Conservation (phyloP, 2,888 invertebrate genomes). For the Chaitophorus viminalis region DNA sequence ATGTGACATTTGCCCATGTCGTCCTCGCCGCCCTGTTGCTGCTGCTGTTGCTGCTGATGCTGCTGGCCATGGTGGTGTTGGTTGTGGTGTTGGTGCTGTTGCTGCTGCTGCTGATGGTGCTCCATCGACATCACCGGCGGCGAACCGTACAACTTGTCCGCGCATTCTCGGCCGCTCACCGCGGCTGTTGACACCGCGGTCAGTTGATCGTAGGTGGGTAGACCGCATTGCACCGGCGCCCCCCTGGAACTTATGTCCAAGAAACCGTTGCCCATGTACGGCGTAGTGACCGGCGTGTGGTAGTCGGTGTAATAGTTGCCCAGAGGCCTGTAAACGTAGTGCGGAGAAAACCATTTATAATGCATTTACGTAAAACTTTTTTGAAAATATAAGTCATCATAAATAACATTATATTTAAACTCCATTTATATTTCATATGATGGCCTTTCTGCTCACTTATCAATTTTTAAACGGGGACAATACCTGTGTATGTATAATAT, state of each 20-base stretch:
- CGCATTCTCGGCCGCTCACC: conserved; percentile 69
- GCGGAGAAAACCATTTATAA: background rate
- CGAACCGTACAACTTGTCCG: conserved; percentile 68
- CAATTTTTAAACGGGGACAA: too few species aligned
- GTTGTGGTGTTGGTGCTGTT: conserved; percentile 17
- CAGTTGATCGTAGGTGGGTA: conserved; percentile 72
- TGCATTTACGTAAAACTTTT: background rate
- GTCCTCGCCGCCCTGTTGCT: conserved; percentile 21
- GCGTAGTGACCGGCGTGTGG: conserved; percentile 76
- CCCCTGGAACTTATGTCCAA: conserved; percentile 78
- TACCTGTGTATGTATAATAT: too few species aligned
- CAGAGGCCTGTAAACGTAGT: conserved; percentile 79
- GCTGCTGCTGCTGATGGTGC: conserved; percentile 41
- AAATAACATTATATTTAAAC: background rate
- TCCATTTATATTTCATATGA: too few species aligned
- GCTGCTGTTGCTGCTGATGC: conserved; percentile 14
- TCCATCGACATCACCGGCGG: conserved; percentile 62
- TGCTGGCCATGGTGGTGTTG: background rate
- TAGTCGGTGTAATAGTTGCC: conserved; percentile 75
- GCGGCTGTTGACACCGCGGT: conserved; percentile 15
- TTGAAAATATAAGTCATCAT: background rate
- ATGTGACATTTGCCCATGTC: conserved; percentile 48
- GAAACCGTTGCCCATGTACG: conserved; percentile 84
- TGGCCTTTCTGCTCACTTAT: too few species aligned
- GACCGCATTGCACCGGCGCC: conserved; percentile 69